Conservation (phyloP, 2,113 vertebrate species). For the Xenus cinereus region DNA sequence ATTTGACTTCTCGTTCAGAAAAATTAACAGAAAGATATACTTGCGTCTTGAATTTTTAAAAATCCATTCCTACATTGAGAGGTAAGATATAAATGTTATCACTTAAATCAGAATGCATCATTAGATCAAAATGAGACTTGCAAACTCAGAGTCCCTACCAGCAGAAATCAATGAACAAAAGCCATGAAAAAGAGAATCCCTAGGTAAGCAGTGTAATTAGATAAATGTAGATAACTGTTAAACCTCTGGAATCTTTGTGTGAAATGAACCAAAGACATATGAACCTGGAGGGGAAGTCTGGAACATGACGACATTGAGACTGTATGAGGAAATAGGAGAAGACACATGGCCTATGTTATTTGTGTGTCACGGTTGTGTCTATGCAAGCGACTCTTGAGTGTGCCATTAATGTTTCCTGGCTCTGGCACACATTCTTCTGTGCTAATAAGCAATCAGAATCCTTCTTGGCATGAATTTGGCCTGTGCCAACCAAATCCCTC, state of each 20-base stretch:
- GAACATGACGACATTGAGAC: not conserved
- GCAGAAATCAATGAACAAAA: not conserved
- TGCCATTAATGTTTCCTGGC: not conserved
- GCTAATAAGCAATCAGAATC: not conserved
- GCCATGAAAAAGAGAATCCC: not conserved
- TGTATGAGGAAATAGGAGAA: not conserved
- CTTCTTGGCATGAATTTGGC: not conserved
- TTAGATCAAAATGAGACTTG: not conserved
- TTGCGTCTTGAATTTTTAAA: not conserved
- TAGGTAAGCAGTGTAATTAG: not conserved
- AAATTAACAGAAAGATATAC: not conserved
- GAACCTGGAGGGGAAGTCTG: not conserved
- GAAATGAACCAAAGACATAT: not conserved
- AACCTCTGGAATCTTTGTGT: not conserved
- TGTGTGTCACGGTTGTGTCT: not conserved
- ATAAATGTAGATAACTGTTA: not conserved
- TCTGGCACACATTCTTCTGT: accelerated
- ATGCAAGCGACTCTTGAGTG: not conserved
- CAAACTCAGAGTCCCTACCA: not conserved
- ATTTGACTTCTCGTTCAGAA: not conserved
- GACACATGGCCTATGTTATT: not conserved
- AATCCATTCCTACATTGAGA: not conserved
- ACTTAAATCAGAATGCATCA: not conserved
- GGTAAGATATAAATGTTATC: not conserved
- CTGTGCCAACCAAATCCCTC: not conserved